Percentiles rank a stretch among this genome's conserved stretches.
Evolutionary conservation across 2,113 vertebrate genomes (phyloP).

Genomic region (Enhydra lutris): DNA sequence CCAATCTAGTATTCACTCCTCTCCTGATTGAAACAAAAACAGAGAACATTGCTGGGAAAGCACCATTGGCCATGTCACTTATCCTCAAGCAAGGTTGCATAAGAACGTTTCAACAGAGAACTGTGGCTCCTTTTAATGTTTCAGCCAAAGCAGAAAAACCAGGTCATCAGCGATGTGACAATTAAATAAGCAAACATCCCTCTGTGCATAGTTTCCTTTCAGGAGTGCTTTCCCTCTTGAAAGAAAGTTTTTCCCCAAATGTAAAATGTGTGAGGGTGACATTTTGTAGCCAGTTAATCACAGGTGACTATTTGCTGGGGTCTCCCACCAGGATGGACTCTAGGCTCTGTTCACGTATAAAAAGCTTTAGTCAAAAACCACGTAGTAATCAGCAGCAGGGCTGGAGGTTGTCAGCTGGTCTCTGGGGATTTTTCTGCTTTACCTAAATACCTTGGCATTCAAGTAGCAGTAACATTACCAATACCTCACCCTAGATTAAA

Average conservation of each 20-base stretch:
- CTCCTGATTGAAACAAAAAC: background rate
- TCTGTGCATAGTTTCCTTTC: background rate
- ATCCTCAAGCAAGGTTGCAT: background rate
- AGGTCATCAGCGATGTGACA: background rate
- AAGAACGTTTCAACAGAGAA: background rate
- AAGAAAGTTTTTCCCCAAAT: background rate
- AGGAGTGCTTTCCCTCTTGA: background rate
- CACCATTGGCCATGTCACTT: background rate
- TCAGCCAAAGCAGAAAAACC: background rate
- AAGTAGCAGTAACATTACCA: background rate
- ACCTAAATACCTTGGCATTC: slow-evolving; percentile 41
- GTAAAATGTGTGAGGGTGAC: background rate
- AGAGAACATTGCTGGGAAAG: background rate
- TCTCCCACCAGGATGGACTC: background rate
- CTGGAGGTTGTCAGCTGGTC: background rate
- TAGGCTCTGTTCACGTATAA: background rate
- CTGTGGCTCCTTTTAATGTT: background rate
- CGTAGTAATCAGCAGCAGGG: background rate
- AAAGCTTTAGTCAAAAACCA: background rate
- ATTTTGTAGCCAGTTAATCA: slow-evolving; percentile 45
- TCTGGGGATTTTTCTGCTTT: background rate
- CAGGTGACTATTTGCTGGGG: background rate
- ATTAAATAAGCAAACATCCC: background rate
- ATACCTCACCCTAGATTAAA: slow-evolving; percentile 31
- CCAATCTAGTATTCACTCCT: background rate